A percentile compares a stretch with the other conserved stretches of the same genome.
These are phyloP conservation scores for Dendronephthya gigantea DNA, from an alignment of 64 coral and sea anemone species.

Conservation along the genomic window DNA sequence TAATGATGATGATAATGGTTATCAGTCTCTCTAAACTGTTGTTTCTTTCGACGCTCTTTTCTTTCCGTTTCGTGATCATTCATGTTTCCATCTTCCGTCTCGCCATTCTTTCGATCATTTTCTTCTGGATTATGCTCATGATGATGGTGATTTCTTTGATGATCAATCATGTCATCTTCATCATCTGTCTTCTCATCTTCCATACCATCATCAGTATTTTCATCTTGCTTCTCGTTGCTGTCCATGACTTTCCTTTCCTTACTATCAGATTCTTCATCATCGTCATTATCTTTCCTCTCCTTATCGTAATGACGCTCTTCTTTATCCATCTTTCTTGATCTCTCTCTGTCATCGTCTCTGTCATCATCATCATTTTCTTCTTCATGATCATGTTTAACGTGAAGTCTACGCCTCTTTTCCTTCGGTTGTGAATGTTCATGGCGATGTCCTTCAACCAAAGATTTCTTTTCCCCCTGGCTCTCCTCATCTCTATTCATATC, in stretches of 20 bases:
- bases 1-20: not conserved
- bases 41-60: no score
- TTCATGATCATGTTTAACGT: no score
- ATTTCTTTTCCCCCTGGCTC: no score
- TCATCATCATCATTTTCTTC: not conserved
- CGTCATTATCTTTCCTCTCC: not conserved
- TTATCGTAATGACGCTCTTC: slow-evolving; percentile 9
- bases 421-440: no score
- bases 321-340: not conserved
- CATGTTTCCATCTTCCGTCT: not conserved
- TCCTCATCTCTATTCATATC: no score
- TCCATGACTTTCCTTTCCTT: not conserved
- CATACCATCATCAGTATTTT: not conserved
- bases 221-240: not conserved
- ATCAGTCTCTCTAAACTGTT: no score
- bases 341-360: not conserved
- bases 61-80: not conserved
- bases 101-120: not conserved
- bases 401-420: no score
- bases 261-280: not conserved
- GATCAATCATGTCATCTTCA: slow-evolving; percentile 16
- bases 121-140: not conserved
- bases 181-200: slow-evolving; percentile 7
- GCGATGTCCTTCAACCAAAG: no score
- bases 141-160: not conserved